Base-by-base conservation (phyloP, 35 echinoderm and acorn worm genomes). In the Patiria miniata region DNA sequence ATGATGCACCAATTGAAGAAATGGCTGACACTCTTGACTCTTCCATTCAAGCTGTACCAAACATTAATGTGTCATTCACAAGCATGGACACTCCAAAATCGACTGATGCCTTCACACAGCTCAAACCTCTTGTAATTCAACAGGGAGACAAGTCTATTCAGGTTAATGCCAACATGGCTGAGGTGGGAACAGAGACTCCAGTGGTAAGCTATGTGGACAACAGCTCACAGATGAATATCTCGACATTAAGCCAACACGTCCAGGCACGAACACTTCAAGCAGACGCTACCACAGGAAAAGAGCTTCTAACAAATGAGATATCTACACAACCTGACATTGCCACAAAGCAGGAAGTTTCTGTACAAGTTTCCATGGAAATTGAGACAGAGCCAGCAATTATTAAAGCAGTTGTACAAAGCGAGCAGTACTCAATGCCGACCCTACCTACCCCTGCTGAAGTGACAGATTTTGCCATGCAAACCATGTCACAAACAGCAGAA, bases 321-420 rank as follows among this genome's bases (percentile, higher is more conserved):
- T 47, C 42, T 4, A 47, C 42, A 6, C 42, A 47, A 12, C 12
- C 42, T 47, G 42, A 6, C 12, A 6, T 12, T 47, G 42, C 12
- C 12, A 12, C 42, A 28, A 26, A 73, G 65, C 65, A 73, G 29
- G 65, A 73, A 32, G 65, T 32, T 14, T 73, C 65, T 26, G n/a
- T 73, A 26, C 65, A 73, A 23, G 65, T 73, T 30, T 28, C 65
- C 29, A 73, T 73, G 29, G 65, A 73, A 73, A 16, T 73, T 73
- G 65, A 73, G 34, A 73, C 65, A 73, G 65, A 73, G 2, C 65
- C 65, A 32, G 65, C 65, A 12, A 73, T 73, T 73, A 30, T 73
- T 14, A 73, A 73, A 34, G 65, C 23, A 73, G 65, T 73, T 18
- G 65, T 73, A 73, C 26, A 32, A 0, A 30, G n/a, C 34, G 65